phyloP scores from a whole-genome alignment of 1,140 invertebrate genomes.

The Epicauta chinensis region DNA sequence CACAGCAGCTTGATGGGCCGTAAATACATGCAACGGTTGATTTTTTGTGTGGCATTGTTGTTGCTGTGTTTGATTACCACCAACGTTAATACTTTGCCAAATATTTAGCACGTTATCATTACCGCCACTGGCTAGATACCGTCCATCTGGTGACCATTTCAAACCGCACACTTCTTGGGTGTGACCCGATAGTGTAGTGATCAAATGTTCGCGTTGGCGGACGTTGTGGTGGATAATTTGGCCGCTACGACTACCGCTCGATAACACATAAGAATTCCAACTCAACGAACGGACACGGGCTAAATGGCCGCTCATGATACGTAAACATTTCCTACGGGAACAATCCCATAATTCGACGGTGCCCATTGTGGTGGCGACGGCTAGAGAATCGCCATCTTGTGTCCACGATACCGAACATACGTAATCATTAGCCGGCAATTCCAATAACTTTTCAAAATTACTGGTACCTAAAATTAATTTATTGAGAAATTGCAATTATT shows the following conservation, averaged over 20 bases:
- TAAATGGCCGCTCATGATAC: conserved; percentile 73
- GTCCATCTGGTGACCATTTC: conserved; percentile 91
- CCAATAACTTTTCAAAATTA: conserved; percentile 75
- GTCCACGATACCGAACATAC: conserved; percentile 89
- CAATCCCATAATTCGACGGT: conserved; percentile 74
- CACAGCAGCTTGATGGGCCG: conserved; percentile 78
- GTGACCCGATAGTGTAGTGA: conserved; percentile 70
- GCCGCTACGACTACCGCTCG: conserved; percentile 80
- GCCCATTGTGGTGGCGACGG: conserved; percentile 79
- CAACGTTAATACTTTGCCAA: conserved; percentile 61
- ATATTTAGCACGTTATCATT: conserved; percentile 92
- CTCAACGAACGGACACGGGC: conserved; percentile 79
- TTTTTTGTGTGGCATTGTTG: conserved; percentile 51
- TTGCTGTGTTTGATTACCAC: conserved; percentile 32
- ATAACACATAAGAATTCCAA: conserved; percentile 86
- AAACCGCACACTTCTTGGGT: conserved; percentile 91
- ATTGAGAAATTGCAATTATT: too few relatives aligned
- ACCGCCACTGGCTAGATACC: conserved; percentile 87
- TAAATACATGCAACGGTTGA: conserved; percentile 64
- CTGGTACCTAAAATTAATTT: conserved; percentile 63
- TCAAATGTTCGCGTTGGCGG: conserved; percentile 74
- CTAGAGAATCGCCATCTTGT: conserved; percentile 81
- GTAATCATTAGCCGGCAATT: conserved; percentile 77
- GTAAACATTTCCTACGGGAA: conserved; percentile 54
- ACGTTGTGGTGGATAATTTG: conserved; percentile 95